Base-by-base conservation (phyloP, 2,113 vertebrate species). In the Carassius gibelio region DNA sequence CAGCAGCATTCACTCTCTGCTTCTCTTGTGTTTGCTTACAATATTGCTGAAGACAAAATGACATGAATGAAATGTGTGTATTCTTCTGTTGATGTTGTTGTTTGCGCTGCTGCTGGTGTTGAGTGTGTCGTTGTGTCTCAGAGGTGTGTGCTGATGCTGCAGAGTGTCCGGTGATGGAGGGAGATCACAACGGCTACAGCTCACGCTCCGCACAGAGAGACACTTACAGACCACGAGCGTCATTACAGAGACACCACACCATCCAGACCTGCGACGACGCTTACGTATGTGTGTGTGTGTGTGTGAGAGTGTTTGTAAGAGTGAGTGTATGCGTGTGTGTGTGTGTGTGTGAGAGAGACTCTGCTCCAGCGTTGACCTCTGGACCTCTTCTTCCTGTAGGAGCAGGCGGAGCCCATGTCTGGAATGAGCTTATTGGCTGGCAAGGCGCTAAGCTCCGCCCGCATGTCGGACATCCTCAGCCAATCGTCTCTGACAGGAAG, bases 231-330 rank as follows among this genome's bases (percentile, higher is more conserved):
- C 91, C 96, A 84, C 91, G 98, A 77, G 94, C 93, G 82, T 91
- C 94, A 57, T 95, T 99, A 87, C 98, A 99, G 94, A 94, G 98
- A 83, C 98, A 99, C 89, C 98, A 99, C 94, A 99, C 98, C 87
- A 99, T 99, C 88, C 98, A 99, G 95, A 98, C 95, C 88, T 97
- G 97, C 0, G 98, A 98, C 0, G 98, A 99, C n/a, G 98, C 97
- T 90, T 99, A 98, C 1, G 98, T 69, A 26, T 26, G 26, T 26
- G 26, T 26, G 26, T 26, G 26, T 26, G 26, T 26, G 26, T 26
- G 26, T 26, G 26, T 26, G 26, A 26, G 26, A 26, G 26, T 26
- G 26, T 26, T 26, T 26, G 26, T 26, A 26, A 26, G 26, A 26
- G 26, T 26, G 26, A 26, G 26, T 26, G 26, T 26, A 26, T 26